Conservation (phyloP, 1,140 invertebrate genomes). For the Cherax quadricarinatus region DNA sequence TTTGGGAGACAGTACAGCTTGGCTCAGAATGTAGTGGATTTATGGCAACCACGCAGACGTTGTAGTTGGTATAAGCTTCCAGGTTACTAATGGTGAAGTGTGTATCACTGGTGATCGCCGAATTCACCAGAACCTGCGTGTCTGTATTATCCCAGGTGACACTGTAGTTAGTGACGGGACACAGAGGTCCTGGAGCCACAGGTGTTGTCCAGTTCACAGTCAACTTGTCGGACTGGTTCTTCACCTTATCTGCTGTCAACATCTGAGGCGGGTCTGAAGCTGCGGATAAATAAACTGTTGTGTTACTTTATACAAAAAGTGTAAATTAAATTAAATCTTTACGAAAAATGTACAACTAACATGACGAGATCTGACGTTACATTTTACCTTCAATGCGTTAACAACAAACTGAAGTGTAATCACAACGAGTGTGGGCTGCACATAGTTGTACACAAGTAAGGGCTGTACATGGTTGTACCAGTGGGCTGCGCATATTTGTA, state of each 20-base stretch:
- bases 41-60: not conserved
- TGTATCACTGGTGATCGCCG: not conserved
- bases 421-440: too few relatives aligned
- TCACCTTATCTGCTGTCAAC: not conserved
- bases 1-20: not conserved
- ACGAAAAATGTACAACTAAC: too few relatives aligned
- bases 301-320: not conserved
- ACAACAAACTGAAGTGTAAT: too few relatives aligned
- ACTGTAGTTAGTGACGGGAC: not conserved
- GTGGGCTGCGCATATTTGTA: too few relatives aligned
- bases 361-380: too few relatives aligned
- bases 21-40: not conserved
- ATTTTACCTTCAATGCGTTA: too few relatives aligned
- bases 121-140: not conserved
- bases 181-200: not conserved
- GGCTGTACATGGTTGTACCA: too few relatives aligned
- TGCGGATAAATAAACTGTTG: not conserved
- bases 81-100: not conserved
- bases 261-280: not conserved
- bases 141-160: not conserved
- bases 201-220: not conserved
- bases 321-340: too few relatives aligned
- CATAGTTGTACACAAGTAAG: too few relatives aligned
- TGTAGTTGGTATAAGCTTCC: not conserved
- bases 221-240: not conserved